These are phyloP conservation scores for Percopsis omiscomaycus DNA, from an alignment of 2,797 vertebrate genomes.

Conservation along the genomic window DNA sequence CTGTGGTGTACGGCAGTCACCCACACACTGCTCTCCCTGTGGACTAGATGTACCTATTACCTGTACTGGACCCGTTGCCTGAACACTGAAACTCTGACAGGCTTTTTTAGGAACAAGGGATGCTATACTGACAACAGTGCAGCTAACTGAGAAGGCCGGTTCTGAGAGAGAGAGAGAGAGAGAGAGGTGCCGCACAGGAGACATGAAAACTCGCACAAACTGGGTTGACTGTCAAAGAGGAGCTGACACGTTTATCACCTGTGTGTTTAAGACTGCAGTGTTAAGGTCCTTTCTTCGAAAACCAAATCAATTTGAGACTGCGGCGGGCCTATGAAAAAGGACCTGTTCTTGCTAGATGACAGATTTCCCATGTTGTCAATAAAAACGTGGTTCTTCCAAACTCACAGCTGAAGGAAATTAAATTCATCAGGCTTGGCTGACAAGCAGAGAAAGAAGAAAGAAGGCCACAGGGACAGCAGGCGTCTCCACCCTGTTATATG, in stretches of 20 bases:
- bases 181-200: slow-evolving; percentile 1
- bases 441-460: slow-evolving; percentile 50
- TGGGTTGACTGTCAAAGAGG: slow-evolving; percentile 14
- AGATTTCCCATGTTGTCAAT: slow-evolving; percentile 49
- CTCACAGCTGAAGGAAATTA: slow-evolving; percentile 55
- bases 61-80: slow-evolving; percentile 17
- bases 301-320: slow-evolving; percentile 18
- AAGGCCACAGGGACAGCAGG: slow-evolving; percentile 44
- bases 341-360: slow-evolving; percentile 43
- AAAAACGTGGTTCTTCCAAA: slow-evolving; percentile 53
- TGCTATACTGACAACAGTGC: slow-evolving; percentile 42
- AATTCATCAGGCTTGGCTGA: slow-evolving; percentile 39
- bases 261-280: slow-evolving; percentile 1
- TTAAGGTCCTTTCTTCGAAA: slow-evolving; percentile 21
- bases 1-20: slow-evolving; percentile 32
- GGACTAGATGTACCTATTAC: slow-evolving; percentile 46
- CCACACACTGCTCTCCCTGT: slow-evolving; percentile 37
- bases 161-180: slow-evolving; percentile 11
- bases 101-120: slow-evolving; percentile 29
- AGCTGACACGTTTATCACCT: slow-evolving; percentile 1
- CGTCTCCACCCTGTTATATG: slow-evolving; percentile 40
- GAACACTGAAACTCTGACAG: slow-evolving; percentile 31
- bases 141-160: slow-evolving; percentile 39
- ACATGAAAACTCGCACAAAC: slow-evolving; percentile 17
- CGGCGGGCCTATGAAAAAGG: slow-evolving; percentile 39